Percentiles rank a stretch among this genome's conserved stretches.
phyloP scores from a whole-genome alignment of 2,888 invertebrate genomes.

The Eristalis intricaria region DNA sequence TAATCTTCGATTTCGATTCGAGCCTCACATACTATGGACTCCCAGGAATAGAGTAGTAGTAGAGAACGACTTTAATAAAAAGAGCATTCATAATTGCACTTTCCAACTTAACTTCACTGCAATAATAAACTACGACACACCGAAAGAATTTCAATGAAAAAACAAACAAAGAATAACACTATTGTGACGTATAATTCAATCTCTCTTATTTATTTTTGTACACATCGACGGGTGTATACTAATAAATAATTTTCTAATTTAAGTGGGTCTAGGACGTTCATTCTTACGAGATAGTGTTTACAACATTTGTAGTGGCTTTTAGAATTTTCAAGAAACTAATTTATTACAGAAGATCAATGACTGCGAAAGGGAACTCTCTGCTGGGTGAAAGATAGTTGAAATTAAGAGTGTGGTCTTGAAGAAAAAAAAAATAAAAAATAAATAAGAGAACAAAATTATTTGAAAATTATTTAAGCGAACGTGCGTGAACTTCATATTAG shows the following conservation, averaged over 20 bases:
- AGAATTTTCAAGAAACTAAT: not conserved
- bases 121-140: not conserved
- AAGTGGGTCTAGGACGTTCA: slow-evolving; percentile 30
- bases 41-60: no score
- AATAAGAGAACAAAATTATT: not conserved
- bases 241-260: not conserved
- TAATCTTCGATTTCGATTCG: no score
- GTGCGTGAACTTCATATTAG: no score
- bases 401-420: not conserved
- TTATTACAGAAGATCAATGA: not conserved
- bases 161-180: not conserved
- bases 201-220: slow-evolving; percentile 6
- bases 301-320: not conserved
- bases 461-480: not conserved
- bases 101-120: no score
- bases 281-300: not conserved
- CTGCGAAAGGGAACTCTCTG: not conserved
- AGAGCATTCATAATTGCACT: no score
- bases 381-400: not conserved
- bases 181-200: not conserved
- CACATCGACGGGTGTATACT: not conserved
- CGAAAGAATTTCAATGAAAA: not conserved
- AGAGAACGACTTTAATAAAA: no score
- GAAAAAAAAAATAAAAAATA: not conserved
- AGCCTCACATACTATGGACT: no score